Base-by-base conservation (phyloP, 2,113 vertebrate species). In the Ornithorhynchus anatinus region DNA sequence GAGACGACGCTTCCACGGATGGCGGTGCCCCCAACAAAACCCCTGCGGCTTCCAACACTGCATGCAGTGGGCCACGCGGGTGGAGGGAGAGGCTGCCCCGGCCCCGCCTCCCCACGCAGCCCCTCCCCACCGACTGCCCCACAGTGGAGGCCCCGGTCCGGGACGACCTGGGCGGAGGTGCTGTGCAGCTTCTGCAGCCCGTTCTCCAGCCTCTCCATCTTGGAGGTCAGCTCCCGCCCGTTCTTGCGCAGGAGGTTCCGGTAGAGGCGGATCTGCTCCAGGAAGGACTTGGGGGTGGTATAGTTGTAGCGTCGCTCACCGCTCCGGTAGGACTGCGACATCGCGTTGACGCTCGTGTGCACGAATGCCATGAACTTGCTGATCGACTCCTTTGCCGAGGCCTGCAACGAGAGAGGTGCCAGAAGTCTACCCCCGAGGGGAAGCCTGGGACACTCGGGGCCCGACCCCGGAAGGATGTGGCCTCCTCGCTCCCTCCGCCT, bases 261-360 rank as follows among this genome's bases (percentile, higher is more conserved):
- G 66, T 98, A 99, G 52, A 99, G 93, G 66, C 95, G 96, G 89
- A 99, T 96, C 77, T 98, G 97, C 85, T 97, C 97, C 81, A 99
- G 95, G 86, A 99, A 99, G 0, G 98, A 99, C 75, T 99, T 99
- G 29, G 98, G 97, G 1, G 97, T 99, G 38, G 97, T 98, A 86
- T 97, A 98, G 89, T 99, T 98, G 82, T 95, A 95, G 27, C 95
- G 93, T 2, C 95, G 93, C 67, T 99, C 96, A 0, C 94, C 96
- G 77, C 81, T 88, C 72, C 98, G 91, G 72, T 97, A 99, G 50
- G 92, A 77, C 53, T 72, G 95, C 19, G 97, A 99, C 10, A 80
- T 70, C 43, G 93, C 88, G 5, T 96, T 97, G 81, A 99, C 97
- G 5, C 94, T 98, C 8, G 79, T 86, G 84, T 99, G 97, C n/a